Evolutionary conservation across 2,797 vertebrate species (phyloP), one percentile per base, ranked within the genome.

Genomic region (Catamblyrhynchus diadema): DNA sequence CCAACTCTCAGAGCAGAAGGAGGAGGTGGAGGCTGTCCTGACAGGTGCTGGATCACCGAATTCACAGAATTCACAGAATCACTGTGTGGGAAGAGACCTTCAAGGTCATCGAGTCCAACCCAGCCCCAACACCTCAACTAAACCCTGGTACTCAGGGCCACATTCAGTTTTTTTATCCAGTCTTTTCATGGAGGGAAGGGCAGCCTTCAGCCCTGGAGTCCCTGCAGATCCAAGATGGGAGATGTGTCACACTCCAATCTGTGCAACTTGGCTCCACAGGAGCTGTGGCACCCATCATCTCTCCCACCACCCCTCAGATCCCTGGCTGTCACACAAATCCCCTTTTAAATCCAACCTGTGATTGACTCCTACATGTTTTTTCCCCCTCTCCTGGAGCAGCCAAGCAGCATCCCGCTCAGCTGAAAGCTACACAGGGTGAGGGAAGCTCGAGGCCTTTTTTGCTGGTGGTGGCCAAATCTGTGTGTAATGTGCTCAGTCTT

Each of bases 391-490:
- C 42, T 0, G 0, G 78, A 89, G 85, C 93, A 97, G 96, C 94
- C 96, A 89, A 86, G 77, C 84, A 90, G 72, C 65, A 78, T 96
- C 90, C 75, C 74, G 93, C 2, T 23, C 94, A 92, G 87, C 91
- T 97, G 95, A 97, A 95, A 97, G 85, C 74, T 42, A 42, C 70
- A 35, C 64, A 73, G 44, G 47, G 81, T 3, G 30, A 94, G 88
- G 91, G 91, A 88, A 96, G 81, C 86, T 74, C 53, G 0, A 86
- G 87, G 94, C 81, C 77, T 92, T 95, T 94, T 50, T 57, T 87
- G 86, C 69, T 87, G 94, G 12, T 70, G 86, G 72, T 93, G 93
- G 96, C 96, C 96, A 97, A 97, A 66, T 81, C 95, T 97, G 95
- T 93, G 81, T 96, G 95, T 93, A 95, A 96, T 95, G 92, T 81